These are phyloP conservation scores for Cairina moschata DNA, from an alignment of 2,113 vertebrate genomes.

Conservation along the genomic window DNA sequence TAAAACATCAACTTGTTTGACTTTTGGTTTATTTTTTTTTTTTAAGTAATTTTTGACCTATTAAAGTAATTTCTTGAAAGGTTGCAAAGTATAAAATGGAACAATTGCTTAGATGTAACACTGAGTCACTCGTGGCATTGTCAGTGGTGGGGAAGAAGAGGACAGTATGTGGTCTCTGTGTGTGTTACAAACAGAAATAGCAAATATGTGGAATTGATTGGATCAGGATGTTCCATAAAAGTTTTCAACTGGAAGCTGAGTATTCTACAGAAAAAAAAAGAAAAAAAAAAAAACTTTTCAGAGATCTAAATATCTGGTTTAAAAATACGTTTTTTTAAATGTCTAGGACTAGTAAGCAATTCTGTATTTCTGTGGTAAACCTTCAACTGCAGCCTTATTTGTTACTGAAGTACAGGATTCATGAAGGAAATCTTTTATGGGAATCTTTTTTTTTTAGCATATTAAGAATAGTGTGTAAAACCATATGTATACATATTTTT, in stretches of 20 bases:
- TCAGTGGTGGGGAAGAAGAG: background rate
- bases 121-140: background rate
- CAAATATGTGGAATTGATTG: constrained; percentile 51
- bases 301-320: background rate
- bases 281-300: background rate
- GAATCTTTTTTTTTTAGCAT: background rate
- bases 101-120: background rate
- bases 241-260: background rate
- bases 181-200: constrained; percentile 21
- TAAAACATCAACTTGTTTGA: background rate
- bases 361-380: background rate
- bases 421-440: background rate
- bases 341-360: background rate
- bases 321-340: background rate
- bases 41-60: too few relatives aligned
- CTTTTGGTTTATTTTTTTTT: background rate
- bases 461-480: background rate
- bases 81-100: background rate
- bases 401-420: background rate
- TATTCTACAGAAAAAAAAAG: background rate
- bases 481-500: background rate
- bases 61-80: background rate
- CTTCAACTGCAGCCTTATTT: background rate
- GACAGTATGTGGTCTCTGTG: background rate
- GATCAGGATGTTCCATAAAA: constrained; percentile 15